These are phyloP conservation scores for Paedocypris sp. DNA, from an alignment of 2,113 vertebrate species.

Conservation along the genomic window DNA sequence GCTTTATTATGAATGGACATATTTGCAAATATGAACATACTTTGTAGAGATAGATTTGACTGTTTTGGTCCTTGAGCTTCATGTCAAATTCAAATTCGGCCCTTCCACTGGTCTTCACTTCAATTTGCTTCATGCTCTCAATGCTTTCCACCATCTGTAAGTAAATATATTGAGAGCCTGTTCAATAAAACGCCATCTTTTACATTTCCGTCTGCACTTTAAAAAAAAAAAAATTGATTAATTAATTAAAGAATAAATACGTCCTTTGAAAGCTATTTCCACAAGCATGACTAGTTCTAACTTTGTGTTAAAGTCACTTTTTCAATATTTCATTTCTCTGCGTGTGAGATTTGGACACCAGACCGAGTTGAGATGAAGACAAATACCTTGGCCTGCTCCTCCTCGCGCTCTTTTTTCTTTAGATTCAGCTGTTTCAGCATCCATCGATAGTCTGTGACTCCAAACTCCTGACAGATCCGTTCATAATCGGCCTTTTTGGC, in stretches of 20 bases:
- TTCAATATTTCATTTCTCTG: too few species aligned
- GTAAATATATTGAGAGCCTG: too few species aligned
- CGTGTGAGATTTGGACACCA: not conserved
- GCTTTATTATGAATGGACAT: too few species aligned
- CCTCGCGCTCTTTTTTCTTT: slow-evolving; percentile 62
- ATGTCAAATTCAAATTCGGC: slow-evolving; percentile 72
- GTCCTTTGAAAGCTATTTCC: too few species aligned
- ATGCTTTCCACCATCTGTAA: slow-evolving; percentile 62
- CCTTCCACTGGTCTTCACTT: slow-evolving; percentile 58
- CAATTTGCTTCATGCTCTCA: slow-evolving; percentile 65
- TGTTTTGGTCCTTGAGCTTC: slow-evolving; percentile 63
- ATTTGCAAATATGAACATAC: slow-evolving; percentile 52
- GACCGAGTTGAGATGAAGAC: not conserved
- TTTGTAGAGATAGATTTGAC: slow-evolving; percentile 74
- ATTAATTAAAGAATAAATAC: too few species aligned
- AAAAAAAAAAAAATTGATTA: not conserved
- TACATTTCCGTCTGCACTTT: not conserved
- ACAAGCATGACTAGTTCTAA: too few species aligned
- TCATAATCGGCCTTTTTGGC: slow-evolving; percentile 77
- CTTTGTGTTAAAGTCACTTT: too few species aligned
- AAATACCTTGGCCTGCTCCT: slow-evolving; percentile 66
- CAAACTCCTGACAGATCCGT: slow-evolving; percentile 73
- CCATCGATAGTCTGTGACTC: slow-evolving; percentile 77
- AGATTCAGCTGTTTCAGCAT: slow-evolving; percentile 74
- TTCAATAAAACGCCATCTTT: too few species aligned